Evolutionary conservation across 1,140 invertebrate genomes (phyloP).

Genomic region (Pseudomyrmex sp.): DNA sequence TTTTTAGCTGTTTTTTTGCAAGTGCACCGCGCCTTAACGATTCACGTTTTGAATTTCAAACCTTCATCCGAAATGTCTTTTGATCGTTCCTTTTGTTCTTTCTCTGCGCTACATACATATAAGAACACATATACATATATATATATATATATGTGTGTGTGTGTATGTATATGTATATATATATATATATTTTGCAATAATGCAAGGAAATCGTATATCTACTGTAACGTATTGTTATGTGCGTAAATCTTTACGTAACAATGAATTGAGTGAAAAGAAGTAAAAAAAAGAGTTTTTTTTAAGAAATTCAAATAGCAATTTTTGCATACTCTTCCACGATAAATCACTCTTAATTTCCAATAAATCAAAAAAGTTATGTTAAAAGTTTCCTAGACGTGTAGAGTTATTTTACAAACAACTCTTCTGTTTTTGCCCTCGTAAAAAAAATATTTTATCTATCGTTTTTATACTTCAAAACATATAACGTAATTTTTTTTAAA

Average conservation of each 20-base stretch:
- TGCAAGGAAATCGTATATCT: background rate
- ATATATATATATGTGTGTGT: no score
- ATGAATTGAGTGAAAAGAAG: background rate
- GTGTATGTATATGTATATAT: no score
- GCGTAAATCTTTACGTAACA: background rate
- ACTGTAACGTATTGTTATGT: background rate
- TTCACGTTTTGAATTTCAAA: conserved; percentile 47
- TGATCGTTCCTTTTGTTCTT: conserved; percentile 1
- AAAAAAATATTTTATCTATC: conserved; percentile 36
- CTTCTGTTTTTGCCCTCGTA: background rate
- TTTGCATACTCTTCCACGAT: no score
- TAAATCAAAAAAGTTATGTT: conserved; percentile 31
- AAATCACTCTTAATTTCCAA: conserved; percentile 3
- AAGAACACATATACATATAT: no score
- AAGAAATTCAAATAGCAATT: background rate
- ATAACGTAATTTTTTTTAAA: no score
- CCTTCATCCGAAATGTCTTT: conserved; percentile 14
- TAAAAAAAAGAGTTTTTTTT: background rate
- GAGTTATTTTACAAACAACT: conserved; percentile 4
- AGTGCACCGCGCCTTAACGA: conserved; percentile 39
- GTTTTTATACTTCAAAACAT: conserved; percentile 9
- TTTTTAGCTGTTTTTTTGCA: conserved; percentile 51
- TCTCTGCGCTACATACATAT: no score
- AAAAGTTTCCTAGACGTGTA: conserved; percentile 2
- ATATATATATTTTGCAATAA: background rate